These are phyloP conservation scores for Nemurella pictetii DNA, from an alignment of 2,888 invertebrate species.

Conservation along the genomic window DNA sequence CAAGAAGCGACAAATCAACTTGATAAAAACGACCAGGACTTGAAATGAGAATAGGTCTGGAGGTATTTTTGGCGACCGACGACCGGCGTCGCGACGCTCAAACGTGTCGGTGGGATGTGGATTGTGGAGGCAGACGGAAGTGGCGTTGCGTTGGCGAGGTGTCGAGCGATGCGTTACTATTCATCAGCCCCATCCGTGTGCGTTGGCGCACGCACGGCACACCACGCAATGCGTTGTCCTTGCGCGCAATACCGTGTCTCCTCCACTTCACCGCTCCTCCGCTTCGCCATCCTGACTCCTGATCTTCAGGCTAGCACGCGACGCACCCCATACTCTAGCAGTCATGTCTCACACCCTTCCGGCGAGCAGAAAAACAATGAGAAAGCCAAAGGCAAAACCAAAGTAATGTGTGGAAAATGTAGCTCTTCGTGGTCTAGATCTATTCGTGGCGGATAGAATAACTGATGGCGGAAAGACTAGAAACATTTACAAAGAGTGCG, in stretches of 20 bases:
- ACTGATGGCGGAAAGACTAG: background rate
- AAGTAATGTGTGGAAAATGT: constrained; percentile 16
- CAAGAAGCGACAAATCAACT: too few species aligned
- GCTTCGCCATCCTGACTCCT: too few species aligned
- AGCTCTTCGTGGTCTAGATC: background rate
- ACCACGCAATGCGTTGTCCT: background rate
- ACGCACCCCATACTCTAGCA: too few species aligned
- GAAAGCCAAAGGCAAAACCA: background rate
- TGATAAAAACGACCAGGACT: background rate
- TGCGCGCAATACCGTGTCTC: background rate
- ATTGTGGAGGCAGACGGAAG: background rate
- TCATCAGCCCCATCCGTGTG: background rate
- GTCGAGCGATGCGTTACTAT: constrained; percentile 1
- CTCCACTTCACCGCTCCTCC: background rate
- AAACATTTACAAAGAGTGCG: background rate
- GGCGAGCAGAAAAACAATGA: constrained; percentile 8
- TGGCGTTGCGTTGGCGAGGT: background rate
- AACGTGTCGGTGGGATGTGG: background rate
- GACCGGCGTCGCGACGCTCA: background rate
- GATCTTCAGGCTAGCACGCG: background rate
- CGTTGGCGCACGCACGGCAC: background rate
- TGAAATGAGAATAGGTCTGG: background rate
- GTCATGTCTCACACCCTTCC: background rate
- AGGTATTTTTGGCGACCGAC: constrained; percentile 11
- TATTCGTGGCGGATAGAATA: background rate